phyloP scores from a whole-genome alignment of 2,797 vertebrate genomes.

The Channa striata region DNA sequence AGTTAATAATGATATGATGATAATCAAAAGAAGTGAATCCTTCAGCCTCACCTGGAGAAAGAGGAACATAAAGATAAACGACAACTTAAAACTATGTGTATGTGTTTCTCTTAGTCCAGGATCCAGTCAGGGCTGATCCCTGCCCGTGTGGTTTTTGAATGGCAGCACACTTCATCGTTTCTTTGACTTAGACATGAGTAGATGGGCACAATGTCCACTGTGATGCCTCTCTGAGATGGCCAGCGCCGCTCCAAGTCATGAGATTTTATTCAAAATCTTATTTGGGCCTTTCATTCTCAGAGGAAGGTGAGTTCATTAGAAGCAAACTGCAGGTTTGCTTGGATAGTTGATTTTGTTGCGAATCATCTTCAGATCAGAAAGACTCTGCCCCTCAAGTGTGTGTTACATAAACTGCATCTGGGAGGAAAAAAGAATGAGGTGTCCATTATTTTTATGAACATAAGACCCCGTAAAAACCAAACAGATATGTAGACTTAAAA shows the following conservation, averaged over 20 bases:
- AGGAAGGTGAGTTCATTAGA: slow-evolving; percentile 82
- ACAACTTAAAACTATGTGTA: slow-evolving; percentile 60
- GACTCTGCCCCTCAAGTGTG: slow-evolving; percentile 71
- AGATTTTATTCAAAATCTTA: slow-evolving; percentile 72
- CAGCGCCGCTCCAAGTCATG: slow-evolving; percentile 37
- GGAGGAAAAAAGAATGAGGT: slow-evolving; percentile 18
- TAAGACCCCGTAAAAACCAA: too few species aligned
- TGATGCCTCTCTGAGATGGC: slow-evolving; percentile 52
- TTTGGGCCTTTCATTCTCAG: slow-evolving; percentile 73
- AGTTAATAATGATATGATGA: slow-evolving; percentile 83
- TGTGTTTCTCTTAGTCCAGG: slow-evolving; percentile 65
- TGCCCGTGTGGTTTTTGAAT: slow-evolving; percentile 67
- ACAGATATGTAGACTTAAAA: too few species aligned
- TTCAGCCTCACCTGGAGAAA: slow-evolving; percentile 47
- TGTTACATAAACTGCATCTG: slow-evolving; percentile 99
- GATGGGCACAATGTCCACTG: slow-evolving; percentile 61
- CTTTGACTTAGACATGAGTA: slow-evolving; percentile 81
- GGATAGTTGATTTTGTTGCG: slow-evolving; percentile 76
- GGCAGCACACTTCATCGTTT: slow-evolving; percentile 70
- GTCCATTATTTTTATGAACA: too few species aligned
- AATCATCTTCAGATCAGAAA: slow-evolving; percentile 81
- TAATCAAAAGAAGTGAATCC: slow-evolving; percentile 71
- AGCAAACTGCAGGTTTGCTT: slow-evolving; percentile 85
- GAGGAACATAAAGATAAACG: slow-evolving; percentile 64
- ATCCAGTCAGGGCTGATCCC: slow-evolving; percentile 57